These are phyloP conservation scores for Poicephalus meyeri DNA, from an alignment of 2,113 vertebrate species.

Conservation along the genomic window DNA sequence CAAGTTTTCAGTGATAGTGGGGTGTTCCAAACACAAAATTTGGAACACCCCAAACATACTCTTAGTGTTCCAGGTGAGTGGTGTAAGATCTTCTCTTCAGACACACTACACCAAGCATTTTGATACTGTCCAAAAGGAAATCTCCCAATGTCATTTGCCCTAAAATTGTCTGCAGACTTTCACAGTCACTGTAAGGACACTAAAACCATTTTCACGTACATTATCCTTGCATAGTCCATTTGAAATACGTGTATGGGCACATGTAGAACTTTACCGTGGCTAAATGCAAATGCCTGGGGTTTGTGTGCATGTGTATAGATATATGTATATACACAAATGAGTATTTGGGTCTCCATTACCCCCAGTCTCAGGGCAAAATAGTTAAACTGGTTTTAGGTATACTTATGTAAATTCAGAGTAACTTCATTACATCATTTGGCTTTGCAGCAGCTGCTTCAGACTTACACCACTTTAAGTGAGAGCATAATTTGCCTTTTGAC, in stretches of 20 bases:
- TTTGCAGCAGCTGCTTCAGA: conserved; percentile 28
- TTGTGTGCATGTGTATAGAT: neutral
- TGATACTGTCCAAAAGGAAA: neutral
- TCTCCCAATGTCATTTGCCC: neutral
- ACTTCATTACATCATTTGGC: neutral
- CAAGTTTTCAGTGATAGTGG: neutral
- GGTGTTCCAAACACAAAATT: neutral
- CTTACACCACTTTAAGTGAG: neutral
- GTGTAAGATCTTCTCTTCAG: neutral
- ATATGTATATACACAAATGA: neutral
- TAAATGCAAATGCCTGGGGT: neutral
- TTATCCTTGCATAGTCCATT: neutral
- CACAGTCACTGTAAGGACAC: neutral
- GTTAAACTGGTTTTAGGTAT: neutral
- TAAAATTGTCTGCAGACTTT: neutral
- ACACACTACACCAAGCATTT: neutral
- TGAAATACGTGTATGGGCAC: neutral
- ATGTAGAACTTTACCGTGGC: neutral
- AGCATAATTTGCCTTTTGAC: neutral
- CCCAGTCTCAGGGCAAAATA: neutral
- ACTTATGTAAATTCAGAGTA: neutral
- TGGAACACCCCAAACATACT: neutral
- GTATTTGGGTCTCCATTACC: neutral
- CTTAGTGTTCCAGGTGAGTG: neutral
- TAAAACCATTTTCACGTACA: neutral